Evolutionary conservation across 2,113 vertebrate genomes (phyloP).

Genomic region (Ciconia boyciana): DNA sequence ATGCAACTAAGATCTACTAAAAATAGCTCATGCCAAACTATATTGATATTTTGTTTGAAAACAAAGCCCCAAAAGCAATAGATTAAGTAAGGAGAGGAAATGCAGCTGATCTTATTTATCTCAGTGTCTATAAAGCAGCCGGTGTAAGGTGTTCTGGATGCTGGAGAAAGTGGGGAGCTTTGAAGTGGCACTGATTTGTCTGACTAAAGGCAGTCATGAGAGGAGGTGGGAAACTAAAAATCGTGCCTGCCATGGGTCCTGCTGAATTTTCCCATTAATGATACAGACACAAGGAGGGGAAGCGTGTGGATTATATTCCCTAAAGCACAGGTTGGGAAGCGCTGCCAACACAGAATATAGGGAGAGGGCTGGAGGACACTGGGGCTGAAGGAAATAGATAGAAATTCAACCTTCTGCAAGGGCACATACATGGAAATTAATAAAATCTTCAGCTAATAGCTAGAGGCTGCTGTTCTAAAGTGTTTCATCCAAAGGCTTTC

Average conservation of each 20-base stretch:
- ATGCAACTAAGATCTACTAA: background rate
- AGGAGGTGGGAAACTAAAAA: background rate
- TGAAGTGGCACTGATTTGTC: background rate
- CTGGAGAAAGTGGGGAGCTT: background rate
- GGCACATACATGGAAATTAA: background rate
- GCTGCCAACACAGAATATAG: background rate
- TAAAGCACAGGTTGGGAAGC: background rate
- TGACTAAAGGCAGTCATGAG: background rate
- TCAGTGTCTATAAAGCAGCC: background rate
- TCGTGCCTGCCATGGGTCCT: background rate
- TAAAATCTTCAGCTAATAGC: conserved; percentile 30
- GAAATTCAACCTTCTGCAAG: conserved; percentile 30
- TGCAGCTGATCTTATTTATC: background rate
- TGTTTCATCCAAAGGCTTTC: background rate
- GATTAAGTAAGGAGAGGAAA: background rate
- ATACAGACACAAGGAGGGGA: background rate
- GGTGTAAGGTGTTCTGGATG: background rate
- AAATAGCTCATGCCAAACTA: background rate
- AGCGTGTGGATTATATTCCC: background rate
- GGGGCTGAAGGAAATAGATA: background rate
- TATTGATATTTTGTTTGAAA: background rate
- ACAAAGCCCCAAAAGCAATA: background rate
- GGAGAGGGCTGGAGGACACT: background rate
- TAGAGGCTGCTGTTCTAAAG: conserved; percentile 17
- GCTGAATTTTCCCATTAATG: background rate